Conservation (phyloP, 1,140 invertebrate species). For the Globodera rostochiensis region DNA sequence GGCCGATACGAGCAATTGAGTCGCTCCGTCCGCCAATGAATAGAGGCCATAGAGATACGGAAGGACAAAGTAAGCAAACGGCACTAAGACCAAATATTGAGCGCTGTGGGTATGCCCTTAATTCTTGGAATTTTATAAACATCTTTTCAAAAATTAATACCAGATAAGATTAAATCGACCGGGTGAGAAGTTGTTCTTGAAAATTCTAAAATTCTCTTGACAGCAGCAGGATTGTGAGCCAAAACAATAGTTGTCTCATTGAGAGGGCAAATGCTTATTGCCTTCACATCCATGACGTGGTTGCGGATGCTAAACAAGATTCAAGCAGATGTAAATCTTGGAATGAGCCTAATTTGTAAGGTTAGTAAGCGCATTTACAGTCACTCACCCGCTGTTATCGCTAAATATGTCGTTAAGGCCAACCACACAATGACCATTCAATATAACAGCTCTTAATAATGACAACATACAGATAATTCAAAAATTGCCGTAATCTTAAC, state of each 20-base stretch:
- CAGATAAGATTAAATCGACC: slow-evolving; percentile 51
- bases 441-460: slow-evolving; percentile 34
- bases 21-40: slow-evolving; percentile 33
- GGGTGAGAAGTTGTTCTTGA: slow-evolving; percentile 13
- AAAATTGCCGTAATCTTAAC: no score
- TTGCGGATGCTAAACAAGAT: slow-evolving; percentile 39
- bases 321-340: neutral
- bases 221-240: slow-evolving; percentile 50
- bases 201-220: slow-evolving; percentile 40
- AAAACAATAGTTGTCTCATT: slow-evolving; percentile 48
- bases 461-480: neutral
- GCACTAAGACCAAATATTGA: slow-evolving; percentile 47
- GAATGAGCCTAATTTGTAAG: neutral
- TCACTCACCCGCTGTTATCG: slow-evolving; percentile 44
- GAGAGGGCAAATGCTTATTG: slow-evolving; percentile 29
- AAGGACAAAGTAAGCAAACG: slow-evolving; percentile 52
- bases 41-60: slow-evolving; percentile 53
- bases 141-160: slow-evolving; percentile 7
- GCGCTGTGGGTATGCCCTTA: slow-evolving; percentile 49
- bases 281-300: slow-evolving; percentile 44
- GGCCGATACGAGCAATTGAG: slow-evolving; percentile 47
- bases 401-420: slow-evolving; percentile 52
- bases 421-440: slow-evolving; percentile 44
- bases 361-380: neutral
- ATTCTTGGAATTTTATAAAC: slow-evolving; percentile 2